Evolutionary conservation across 2,113 vertebrate genomes (phyloP), one percentile per base, ranked within the genome.

Genomic region (Stigmatopora argus): DNA sequence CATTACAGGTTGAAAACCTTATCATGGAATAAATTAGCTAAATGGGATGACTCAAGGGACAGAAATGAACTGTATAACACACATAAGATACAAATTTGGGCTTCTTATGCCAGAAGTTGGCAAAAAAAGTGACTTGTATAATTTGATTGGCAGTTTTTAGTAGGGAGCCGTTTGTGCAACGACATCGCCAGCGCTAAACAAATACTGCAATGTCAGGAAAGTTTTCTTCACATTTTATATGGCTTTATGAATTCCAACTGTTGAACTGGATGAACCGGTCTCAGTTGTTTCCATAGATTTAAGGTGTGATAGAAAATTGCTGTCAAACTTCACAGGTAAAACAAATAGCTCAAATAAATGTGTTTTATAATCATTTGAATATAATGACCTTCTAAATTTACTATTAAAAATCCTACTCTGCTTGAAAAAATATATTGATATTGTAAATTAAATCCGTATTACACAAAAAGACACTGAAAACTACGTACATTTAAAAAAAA

Each of bases 251-350:
- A 61, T 78, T 66, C 67, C 46, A 55, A 63, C 53, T 18, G 65
- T 62, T 63, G 48, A 89, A 89, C 88, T 59, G 81, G 88, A 83
- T 18, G 18, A 69, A 84, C 88, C 62, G 62, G 87, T 87, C 70
- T 26, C 23, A 17, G 75, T 52, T 69, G 70, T 86, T 61, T 77
- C 65, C 63, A 45, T 18, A 3, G 41, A 63, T 62, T 58, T 52
- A 75, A 70, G 73, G 57, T 75, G 67, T 66, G 66, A 74, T 63
- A 31, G 31, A 70, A 34, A 13, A 64, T 21, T 15, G 15, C 3
- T 38, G 47, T 51, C 31, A 6, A 31, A 44, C 11, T 69, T 56
- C 45, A 72, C 8, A 62, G 19, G 4, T 8, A 19, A 11, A 52
- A 52, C 5, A 52, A 21, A 46, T 56, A n/a, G 56, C 53, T 48